Percentiles rank a stretch among this genome's conserved stretches.
Conservation (phyloP, 2,888 invertebrate genomes). For the Hirtodrosophila trivittata region DNA sequence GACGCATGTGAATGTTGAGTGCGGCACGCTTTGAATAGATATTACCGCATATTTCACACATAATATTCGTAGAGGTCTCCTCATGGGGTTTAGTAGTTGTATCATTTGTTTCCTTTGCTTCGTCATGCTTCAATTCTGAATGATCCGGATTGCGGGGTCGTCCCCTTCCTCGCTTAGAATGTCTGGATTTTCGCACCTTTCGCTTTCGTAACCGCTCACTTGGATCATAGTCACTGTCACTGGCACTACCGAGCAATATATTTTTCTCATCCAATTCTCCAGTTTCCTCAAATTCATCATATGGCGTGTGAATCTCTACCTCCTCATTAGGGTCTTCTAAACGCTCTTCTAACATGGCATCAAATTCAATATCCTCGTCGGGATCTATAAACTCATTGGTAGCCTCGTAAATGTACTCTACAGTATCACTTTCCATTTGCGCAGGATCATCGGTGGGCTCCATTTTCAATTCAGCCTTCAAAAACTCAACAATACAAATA, state of each 20-base stretch:
- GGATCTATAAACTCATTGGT: constrained; percentile 75
- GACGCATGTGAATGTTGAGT: constrained; percentile 83
- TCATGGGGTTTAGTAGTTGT: constrained; percentile 45
- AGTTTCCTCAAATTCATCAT: constrained; percentile 31
- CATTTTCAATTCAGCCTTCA: constrained; percentile 73
- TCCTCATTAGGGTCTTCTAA: constrained; percentile 58
- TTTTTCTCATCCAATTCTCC: constrained; percentile 50
- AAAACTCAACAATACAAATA: not conserved
- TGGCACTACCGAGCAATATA: constrained; percentile 45
- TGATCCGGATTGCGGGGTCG: constrained; percentile 50
- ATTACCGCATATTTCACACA: constrained; percentile 83
- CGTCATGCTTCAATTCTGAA: constrained; percentile 17
- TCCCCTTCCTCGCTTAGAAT: constrained; percentile 61
- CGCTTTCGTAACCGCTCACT: constrained; percentile 61
- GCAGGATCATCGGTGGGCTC: constrained; percentile 66
- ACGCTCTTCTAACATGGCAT: constrained; percentile 63
- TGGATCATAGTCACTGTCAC: constrained; percentile 72
- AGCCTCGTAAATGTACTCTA: constrained; percentile 67
- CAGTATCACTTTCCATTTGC: constrained; percentile 47
- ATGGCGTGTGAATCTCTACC: constrained; percentile 25
- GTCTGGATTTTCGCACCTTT: constrained; percentile 54
- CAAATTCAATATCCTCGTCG: constrained; percentile 71
- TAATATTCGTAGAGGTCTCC: constrained; percentile 70
- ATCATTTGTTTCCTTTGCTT: constrained; percentile 13
- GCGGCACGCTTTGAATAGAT: constrained; percentile 81